Base-by-base conservation (phyloP, 2,113 vertebrate genomes). In the Hippolais icterina region DNA sequence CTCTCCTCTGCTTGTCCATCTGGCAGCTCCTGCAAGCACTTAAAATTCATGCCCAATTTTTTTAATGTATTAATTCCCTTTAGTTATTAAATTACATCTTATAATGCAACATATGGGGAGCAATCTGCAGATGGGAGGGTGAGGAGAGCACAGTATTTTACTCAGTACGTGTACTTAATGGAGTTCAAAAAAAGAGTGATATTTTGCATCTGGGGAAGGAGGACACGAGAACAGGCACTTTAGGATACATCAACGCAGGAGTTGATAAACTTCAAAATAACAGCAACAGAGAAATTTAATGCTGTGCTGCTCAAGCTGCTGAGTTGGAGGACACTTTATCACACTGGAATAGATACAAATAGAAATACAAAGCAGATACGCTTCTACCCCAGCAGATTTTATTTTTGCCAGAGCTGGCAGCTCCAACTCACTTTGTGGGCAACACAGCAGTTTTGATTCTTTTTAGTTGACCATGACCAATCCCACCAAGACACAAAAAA, bases 31-130 rank as follows among this genome's bases (percentile, higher is more conserved):
- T 74, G 68, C 50, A 65, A 79, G 63, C 60, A 90, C 68, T 95
- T 75, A 94, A 88, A 96, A 86, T 68, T 80, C 37, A 88, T 56
- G 79, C 9, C 64, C 24, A 14, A n/a, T 44, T 93, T 86, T 95
- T 76, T 15, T 7, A 80, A 88, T 86, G 44, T 57, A 95, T 95
- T 92, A 95, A 91, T 92, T 92, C 49, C 12, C 53, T 64, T 81
- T 44, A 70, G 59, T 94, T 93, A 86, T 81, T 93, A 80, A 61
- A 89, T 90, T 90, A 77, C 44, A 28, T 71, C 47, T 89, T 82
- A 63, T 61, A 90, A 83, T 60, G 61, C n/a, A 95, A 83, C 95
- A 94, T 93, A 93, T 70, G 76, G 92, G 68, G 50, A 94, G 54
- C 68, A 85, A 92, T 94, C 54, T 93, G 91, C 82, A 91, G 90